Percentiles rank a stretch among this genome's conserved stretches.
These are phyloP conservation scores for Monochamus alternatus DNA, from an alignment of 2,888 invertebrate species.

Conservation along the genomic window DNA sequence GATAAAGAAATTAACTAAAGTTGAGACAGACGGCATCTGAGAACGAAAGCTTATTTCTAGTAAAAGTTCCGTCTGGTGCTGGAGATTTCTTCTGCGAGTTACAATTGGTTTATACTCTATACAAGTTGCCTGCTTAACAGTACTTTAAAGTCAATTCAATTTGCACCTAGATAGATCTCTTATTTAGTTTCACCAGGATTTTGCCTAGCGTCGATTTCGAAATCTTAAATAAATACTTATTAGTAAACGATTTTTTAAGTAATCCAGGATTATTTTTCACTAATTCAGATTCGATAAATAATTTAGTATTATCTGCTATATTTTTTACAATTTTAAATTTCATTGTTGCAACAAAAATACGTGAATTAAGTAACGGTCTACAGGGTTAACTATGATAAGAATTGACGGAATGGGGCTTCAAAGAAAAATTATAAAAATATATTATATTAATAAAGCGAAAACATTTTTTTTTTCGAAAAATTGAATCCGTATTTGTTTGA, in stretches of 20 bases:
- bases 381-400: too few species aligned
- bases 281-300: too few species aligned
- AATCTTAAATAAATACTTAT: background rate
- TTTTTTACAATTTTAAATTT: too few species aligned
- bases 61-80: conserved; percentile 29
- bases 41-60: conserved; percentile 19
- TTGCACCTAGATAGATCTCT: conserved; percentile 23
- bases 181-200: conserved; percentile 12
- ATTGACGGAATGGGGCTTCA: too few species aligned
- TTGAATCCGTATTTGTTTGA: too few species aligned
- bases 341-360: too few species aligned
- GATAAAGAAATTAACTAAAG: conserved; percentile 56
- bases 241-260: background rate
- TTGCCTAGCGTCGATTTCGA: background rate
- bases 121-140: conserved; percentile 21
- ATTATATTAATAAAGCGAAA: too few species aligned
- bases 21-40: conserved; percentile 30
- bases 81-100: conserved; percentile 26
- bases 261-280: too few species aligned
- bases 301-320: too few species aligned
- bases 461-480: too few species aligned
- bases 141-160: conserved; percentile 30
- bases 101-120: conserved; percentile 28
- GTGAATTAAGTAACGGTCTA: too few species aligned
- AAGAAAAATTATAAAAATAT: too few species aligned